These are phyloP conservation scores for Karalla daura DNA, from an alignment of 2,797 vertebrate species.

Conservation along the genomic window DNA sequence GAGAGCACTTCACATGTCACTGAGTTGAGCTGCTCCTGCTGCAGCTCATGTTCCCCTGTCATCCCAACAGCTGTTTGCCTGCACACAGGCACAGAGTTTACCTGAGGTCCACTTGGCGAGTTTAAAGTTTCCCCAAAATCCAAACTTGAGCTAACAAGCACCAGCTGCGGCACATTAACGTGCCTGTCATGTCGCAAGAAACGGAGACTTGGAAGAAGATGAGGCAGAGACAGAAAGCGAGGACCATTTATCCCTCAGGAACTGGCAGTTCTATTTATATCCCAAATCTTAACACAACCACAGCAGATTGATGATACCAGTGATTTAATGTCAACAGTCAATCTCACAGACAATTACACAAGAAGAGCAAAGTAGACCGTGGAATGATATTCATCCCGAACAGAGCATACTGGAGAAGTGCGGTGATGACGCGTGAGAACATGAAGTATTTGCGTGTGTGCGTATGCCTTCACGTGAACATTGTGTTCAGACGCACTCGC, in stretches of 20 bases:
- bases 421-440: neutral
- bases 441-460: conserved; percentile 2
- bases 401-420: neutral
- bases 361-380: conserved; percentile 10
- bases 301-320: conserved; percentile 17
- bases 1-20: no score
- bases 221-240: neutral
- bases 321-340: conserved; percentile 17
- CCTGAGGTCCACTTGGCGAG: conserved; percentile 35
- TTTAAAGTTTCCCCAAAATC: conserved; percentile 43
- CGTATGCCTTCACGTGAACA: neutral
- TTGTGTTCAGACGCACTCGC: conserved; percentile 2
- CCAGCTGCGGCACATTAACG: conserved; percentile 38
- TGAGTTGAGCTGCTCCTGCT: conserved; percentile 16
- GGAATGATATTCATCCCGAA: neutral
- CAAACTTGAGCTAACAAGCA: conserved; percentile 24
- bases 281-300: conserved; percentile 25
- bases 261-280: conserved; percentile 21
- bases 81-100: conserved; percentile 37
- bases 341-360: conserved; percentile 36
- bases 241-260: neutral
- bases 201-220: conserved; percentile 1
- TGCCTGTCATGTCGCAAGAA: conserved; percentile 3
- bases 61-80: conserved; percentile 47
- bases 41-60: conserved; percentile 23